Evolutionary conservation across 2,888 invertebrate genomes (phyloP), one percentile per base, ranked within the genome.

Genomic region (Dendrolimus houi): DNA sequence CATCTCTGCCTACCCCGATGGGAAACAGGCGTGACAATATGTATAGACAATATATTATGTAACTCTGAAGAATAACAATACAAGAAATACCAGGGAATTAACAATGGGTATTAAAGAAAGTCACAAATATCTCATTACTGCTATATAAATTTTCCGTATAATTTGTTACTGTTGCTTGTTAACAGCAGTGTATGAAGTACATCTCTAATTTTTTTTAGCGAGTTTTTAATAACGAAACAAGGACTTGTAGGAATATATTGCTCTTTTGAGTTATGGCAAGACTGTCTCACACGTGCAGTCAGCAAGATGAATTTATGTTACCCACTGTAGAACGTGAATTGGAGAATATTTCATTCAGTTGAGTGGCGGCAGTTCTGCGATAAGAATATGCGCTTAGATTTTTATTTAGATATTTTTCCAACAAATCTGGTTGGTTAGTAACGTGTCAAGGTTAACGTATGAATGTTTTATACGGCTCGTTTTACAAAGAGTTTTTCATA

Each of bases 261-360:
- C 67, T 64, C 75, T 75, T 79, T 75, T 85, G 85, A 85, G 75
- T 83, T 85, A 85, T 81, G 71, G 75, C 72, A 65, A 69, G 71
- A 73, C 72, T 71, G 77, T 77, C 73, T 74, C 69, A 64, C 68
- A 64, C 64, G 68, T 73, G 75, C 73, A 73, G 73, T 63, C 62
- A 62, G 65, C 62, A 72, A 73, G 76, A 78, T 75, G 73, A 74
- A 82, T 82, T 81, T 80, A 77, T 77, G 75, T 65, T 63, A 29
- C 29, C 29, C 29, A 62, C 66, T 65, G 64, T 66, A 70, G 65
- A 67, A 66, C 65, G 64, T 56, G 63, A 65, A 62, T 63, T 63
- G 63, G 61, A 64, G 65, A 67, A 69, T 72, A 67, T 72, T 70
- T 71, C 70, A 71, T 64, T 59, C 53, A 64, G 64, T 62, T 62